Percentiles rank a stretch among this genome's conserved stretches.
These are phyloP conservation scores for zebrafish (Danio rerio) DNA, from an alignment of 2,113 vertebrate genomes.

Conservation along the genomic window GRCz12tu NC_133194.1:901001-901500, in stretches of 20 bases:
- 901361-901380: too few species aligned
- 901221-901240: slow-evolving; percentile 96
- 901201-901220: slow-evolving; percentile 93
- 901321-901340: too few species aligned
- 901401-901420: too few species aligned
- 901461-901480: slow-evolving; percentile 3
- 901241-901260: slow-evolving; percentile 84
- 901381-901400: too few species aligned
- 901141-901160: neutral
- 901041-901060: slow-evolving; percentile 90
- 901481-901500: slow-evolving; percentile 6
- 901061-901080: slow-evolving; percentile 94
- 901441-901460: too few species aligned
- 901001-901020: slow-evolving; percentile 98
- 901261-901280: slow-evolving; percentile 85
- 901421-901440: too few species aligned
- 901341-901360: too few species aligned
- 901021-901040: slow-evolving; percentile 97
- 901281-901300: slow-evolving; percentile 86
- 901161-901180: slow-evolving; percentile 34
- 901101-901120: neutral
- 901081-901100: slow-evolving; percentile 94
- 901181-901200: slow-evolving; percentile 89
- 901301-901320: slow-evolving; percentile 57
- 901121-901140: neutral